Percentiles rank a stretch among this genome's conserved stretches.
phyloP scores from a whole-genome alignment of 2,113 vertebrate species.

The Abramis brama region DNA sequence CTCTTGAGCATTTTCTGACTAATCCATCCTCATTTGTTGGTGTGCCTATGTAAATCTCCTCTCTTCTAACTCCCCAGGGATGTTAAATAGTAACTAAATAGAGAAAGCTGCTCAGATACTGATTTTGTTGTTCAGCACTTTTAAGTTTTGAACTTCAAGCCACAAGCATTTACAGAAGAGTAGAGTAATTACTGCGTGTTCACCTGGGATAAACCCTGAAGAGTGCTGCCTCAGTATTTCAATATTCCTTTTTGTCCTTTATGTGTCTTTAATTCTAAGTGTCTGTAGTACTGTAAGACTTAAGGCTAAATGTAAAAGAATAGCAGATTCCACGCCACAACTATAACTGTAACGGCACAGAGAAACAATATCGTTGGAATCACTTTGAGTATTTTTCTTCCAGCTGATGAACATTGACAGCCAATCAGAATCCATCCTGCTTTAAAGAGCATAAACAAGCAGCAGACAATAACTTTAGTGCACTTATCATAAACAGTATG shows the following conservation, averaged over 20 bases:
- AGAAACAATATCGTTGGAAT: too few relatives aligned
- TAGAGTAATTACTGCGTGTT: not conserved
- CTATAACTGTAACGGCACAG: too few relatives aligned
- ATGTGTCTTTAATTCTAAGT: not conserved
- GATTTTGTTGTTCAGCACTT: conserved; percentile 23
- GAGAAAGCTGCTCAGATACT: not conserved
- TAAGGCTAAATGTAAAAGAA: too few relatives aligned
- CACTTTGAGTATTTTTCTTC: too few relatives aligned
- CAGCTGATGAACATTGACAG: too few relatives aligned
- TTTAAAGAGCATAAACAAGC: too few relatives aligned
- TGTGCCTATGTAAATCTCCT: not conserved
- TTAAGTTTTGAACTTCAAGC: conserved; percentile 2
- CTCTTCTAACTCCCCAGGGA: not conserved
- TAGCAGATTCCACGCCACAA: too few relatives aligned
- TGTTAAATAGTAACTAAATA: conserved; percentile 3
- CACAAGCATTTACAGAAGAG: conserved; percentile 15
- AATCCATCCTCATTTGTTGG: not conserved
- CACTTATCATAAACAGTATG: too few relatives aligned
- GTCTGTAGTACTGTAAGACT: too few relatives aligned
- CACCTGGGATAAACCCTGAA: conserved; percentile 10
- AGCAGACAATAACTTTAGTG: too few relatives aligned
- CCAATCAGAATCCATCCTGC: too few relatives aligned
- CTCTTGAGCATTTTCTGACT: conserved; percentile 4
- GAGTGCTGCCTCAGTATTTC: conserved; percentile 11
- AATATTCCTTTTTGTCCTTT: not conserved